Percentiles rank a stretch among this genome's conserved stretches.
These are phyloP conservation scores for Brachypteracias leptosomus DNA, from an alignment of 2,113 vertebrate genomes.

Conservation along the genomic window DNA sequence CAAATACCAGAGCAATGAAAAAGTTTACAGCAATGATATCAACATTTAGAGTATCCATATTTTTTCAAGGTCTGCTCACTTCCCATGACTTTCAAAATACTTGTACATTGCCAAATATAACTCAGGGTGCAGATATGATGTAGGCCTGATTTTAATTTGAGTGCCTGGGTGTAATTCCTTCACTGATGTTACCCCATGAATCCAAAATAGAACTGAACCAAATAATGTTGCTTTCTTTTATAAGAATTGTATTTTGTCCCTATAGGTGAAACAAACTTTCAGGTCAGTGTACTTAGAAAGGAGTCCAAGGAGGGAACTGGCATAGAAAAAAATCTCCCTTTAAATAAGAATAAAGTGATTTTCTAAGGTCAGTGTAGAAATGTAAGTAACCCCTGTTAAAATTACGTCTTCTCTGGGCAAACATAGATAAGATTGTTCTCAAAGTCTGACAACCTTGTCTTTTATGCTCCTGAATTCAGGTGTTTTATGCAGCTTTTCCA, in stretches of 20 bases:
- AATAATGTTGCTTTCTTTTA: neutral
- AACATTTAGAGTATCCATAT: slow-evolving; percentile 45
- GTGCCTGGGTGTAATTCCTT: neutral
- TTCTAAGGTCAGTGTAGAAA: neutral
- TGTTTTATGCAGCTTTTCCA: neutral
- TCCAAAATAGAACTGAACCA: neutral
- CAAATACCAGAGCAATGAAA: slow-evolving; percentile 56
- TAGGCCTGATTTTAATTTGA: neutral
- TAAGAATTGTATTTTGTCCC: neutral
- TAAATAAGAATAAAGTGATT: neutral
- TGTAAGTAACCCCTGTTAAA: neutral
- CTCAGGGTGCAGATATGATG: neutral
- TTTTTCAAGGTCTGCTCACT: slow-evolving; percentile 44
- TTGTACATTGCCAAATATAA: slow-evolving; percentile 19
- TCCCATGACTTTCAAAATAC: slow-evolving; percentile 36
- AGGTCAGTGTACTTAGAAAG: neutral
- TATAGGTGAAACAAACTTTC: neutral
- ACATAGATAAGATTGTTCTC: neutral
- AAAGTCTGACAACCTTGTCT: neutral
- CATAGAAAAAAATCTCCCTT: neutral
- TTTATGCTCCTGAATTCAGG: neutral
- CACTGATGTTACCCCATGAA: neutral
- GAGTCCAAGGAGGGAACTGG: neutral
- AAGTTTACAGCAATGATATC: slow-evolving; percentile 47
- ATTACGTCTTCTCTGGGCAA: neutral